Conservation (phyloP, 37 sponge, comb jelly and placozoan genomes). For the Ianthella basta region DNA sequence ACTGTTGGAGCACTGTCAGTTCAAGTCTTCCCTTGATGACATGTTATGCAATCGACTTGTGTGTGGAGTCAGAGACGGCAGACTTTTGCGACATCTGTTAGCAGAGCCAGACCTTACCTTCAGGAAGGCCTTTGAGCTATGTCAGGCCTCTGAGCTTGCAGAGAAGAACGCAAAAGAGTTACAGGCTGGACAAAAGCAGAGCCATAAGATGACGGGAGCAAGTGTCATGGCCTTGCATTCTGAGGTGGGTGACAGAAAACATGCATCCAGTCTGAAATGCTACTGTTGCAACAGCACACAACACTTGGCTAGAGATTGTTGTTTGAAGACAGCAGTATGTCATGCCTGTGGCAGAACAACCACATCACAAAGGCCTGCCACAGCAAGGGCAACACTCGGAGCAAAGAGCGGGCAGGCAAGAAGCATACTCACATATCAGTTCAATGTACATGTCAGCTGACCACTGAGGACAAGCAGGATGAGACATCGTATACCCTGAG, state of each 20-base stretch:
- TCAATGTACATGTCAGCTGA: background rate
- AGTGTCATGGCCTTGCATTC: background rate
- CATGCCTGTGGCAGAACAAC: background rate
- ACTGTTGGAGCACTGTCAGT: conserved; percentile 24
- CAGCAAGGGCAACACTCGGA: background rate
- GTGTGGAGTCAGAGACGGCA: conserved; percentile 22
- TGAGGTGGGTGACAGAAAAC: background rate
- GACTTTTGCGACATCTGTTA: conserved; percentile 22
- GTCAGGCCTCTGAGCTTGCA: conserved; percentile 31
- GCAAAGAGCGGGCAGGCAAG: background rate
- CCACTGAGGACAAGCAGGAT: background rate
- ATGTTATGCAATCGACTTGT: conserved; percentile 47
- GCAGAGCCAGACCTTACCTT: conserved; percentile 41
- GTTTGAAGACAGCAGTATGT: background rate
- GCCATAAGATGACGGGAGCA: background rate
- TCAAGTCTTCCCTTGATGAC: conserved; percentile 26
- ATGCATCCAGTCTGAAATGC: background rate
- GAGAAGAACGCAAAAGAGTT: conserved; percentile 23
- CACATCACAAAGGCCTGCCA: background rate
- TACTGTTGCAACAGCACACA: conserved; percentile 21
- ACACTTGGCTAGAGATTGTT: background rate
- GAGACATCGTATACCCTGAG: background rate
- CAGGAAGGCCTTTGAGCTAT: conserved; percentile 27
- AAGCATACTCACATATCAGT: too few species aligned
- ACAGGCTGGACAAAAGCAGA: background rate